Base-by-base conservation (phyloP, 2,113 vertebrate species). In the Emydura subglobosa region DNA sequence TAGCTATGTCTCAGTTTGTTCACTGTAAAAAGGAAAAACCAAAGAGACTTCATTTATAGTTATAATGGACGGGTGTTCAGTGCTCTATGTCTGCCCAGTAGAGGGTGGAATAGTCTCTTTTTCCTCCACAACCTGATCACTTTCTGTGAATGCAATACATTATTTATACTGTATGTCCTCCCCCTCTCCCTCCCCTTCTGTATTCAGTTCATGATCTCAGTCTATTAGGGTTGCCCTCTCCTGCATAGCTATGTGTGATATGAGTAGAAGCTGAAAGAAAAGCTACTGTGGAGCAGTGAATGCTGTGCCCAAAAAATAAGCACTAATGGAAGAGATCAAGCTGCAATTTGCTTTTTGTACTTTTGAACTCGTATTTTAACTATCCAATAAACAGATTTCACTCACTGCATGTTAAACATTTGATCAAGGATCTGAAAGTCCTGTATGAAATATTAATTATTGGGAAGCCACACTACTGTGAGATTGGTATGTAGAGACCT, bases 31-130 rank as follows among this genome's bases (percentile, higher is more conserved):
- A 92, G 88, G 83, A 89, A 85, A 87, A 95, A 84, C 95, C 6
- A 6, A 87, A 88, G 90, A 88, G 94, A 79, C 81, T 95, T 96
- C 96, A 97, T 97, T 97, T 96, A 97, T 95, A 95, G 96, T 88
- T 88, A 65, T 88, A 93, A 72, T 65, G 80, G 91, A 86, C 89
- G 97, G 95, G 94, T 95, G 95, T 91, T 94, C 89, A 1, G 39
- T 72, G 42, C 83, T 94, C 94, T 83, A 82, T 80, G 89, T 54
- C 89, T 95, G 94, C 90, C 92, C 86, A 65, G 93, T 29, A 91
- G 89, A 92, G 91, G 92, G 49, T 78, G 74, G 90, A 93, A 95
- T 95, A 89, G 91, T 57, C 59, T 89, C 85, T 96, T 61, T 94
- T 93, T 96, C 88, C 76, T 61, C 87, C 79, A 90, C 7, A 9